A percentile compares a stretch with the other conserved stretches of the same genome.
phyloP scores from a whole-genome alignment of 2,797 vertebrate species.

The Peromyscus aztecus region DNA sequence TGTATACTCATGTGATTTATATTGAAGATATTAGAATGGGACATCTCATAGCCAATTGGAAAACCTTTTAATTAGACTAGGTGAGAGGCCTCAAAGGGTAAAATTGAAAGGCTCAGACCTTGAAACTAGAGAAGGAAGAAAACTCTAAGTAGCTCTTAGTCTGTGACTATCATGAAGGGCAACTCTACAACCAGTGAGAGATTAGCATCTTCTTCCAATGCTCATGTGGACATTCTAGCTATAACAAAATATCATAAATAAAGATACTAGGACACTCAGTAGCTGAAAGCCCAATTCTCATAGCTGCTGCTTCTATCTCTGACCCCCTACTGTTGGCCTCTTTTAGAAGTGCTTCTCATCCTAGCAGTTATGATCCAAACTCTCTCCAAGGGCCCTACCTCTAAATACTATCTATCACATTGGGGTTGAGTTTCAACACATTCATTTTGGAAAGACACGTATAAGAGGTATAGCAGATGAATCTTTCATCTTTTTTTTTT shows the following conservation, averaged over 20 bases:
- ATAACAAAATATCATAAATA: background rate
- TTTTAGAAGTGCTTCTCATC: background rate
- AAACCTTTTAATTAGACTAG: background rate
- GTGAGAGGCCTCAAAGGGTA: background rate
- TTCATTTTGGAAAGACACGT: background rate
- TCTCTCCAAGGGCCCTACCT: fast-evolving
- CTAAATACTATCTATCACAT: background rate
- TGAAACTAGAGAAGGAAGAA: background rate
- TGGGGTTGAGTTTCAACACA: background rate
- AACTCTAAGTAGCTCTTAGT: background rate
- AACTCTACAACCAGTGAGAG: background rate
- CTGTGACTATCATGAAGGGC: background rate
- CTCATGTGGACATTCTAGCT: background rate
- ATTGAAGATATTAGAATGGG: background rate
- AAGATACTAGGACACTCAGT: background rate
- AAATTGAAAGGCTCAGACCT: background rate
- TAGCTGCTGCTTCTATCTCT: background rate
- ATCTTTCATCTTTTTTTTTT: background rate
- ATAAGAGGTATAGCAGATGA: background rate
- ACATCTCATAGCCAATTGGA: background rate
- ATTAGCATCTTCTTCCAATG: background rate
- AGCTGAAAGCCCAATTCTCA: background rate
- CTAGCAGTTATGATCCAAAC: background rate
- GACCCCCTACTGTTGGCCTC: background rate
- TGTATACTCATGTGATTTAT: background rate